Conservation (phyloP, 2,797 vertebrate species). For the Sylvia borin region DNA sequence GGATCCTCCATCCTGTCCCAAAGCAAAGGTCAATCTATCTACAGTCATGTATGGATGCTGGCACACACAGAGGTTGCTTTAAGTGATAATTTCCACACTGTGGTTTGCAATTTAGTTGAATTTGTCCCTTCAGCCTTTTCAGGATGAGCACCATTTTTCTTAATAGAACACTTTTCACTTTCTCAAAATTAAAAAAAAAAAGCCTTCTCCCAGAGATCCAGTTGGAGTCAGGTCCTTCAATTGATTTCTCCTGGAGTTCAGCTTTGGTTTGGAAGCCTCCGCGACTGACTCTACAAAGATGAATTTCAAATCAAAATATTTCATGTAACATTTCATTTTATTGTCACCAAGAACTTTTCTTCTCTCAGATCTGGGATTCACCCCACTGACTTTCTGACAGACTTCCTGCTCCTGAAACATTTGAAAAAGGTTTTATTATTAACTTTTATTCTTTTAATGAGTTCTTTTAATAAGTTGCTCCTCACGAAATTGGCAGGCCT, state of each 20-base stretch:
- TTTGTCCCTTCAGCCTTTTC: neutral
- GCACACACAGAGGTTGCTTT: neutral
- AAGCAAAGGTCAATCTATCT: neutral
- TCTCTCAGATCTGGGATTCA: conserved; percentile 27
- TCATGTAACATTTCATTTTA: conserved; percentile 12
- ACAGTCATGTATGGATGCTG: neutral
- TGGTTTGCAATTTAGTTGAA: neutral
- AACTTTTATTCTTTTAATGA: conserved; percentile 41
- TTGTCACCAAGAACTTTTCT: neutral
- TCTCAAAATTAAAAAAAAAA: neutral
- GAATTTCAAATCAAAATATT: neutral
- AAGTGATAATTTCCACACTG: neutral
- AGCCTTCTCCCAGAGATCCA: neutral
- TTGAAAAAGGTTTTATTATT: conserved; percentile 57
- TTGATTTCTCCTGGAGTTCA: neutral
- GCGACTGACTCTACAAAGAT: neutral
- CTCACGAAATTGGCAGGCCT: conserved; percentile 19
- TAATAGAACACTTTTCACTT: neutral
- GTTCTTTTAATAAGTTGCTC: conserved; percentile 23
- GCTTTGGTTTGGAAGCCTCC: neutral
- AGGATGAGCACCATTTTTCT: neutral
- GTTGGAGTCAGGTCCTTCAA: neutral
- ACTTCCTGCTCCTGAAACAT: conserved; percentile 32
- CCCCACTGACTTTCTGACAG: conserved; percentile 19
- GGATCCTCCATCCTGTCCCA: neutral